A percentile compares a stretch with the other conserved stretches of the same genome.
Evolutionary conservation across 2,113 vertebrate species (phyloP).

Genomic region (Eubucco bourcierii): DNA sequence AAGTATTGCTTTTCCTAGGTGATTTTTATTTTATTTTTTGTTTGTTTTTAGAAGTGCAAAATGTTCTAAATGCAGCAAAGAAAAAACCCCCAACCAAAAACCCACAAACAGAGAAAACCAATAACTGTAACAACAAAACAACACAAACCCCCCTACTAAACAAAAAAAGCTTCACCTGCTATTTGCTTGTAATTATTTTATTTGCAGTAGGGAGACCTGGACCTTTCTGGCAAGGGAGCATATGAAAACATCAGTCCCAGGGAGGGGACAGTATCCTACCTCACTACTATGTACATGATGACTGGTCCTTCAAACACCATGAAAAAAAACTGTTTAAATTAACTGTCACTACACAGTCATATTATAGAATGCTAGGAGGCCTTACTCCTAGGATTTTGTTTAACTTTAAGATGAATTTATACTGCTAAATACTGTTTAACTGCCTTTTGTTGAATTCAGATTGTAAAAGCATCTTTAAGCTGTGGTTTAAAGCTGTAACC

Average conservation of each 20-base stretch:
- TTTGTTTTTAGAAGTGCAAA: not conserved
- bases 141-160: too few species aligned
- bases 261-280: constrained; percentile 84
- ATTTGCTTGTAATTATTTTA: constrained; percentile 54
- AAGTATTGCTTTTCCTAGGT: constrained; percentile 45
- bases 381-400: constrained; percentile 49
- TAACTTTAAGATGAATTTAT: constrained; percentile 38
- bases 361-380: not conserved
- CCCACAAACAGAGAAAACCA: too few species aligned
- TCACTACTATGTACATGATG: constrained; percentile 82
- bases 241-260: constrained; percentile 85
- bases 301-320: constrained; percentile 80
- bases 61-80: constrained; percentile 18
- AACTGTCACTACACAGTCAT: not conserved
- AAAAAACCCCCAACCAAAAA: not conserved
- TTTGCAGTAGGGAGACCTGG: constrained; percentile 57
- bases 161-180: not conserved
- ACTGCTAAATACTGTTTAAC: constrained; percentile 65
- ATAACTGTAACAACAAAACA: not conserved
- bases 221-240: constrained; percentile 84
- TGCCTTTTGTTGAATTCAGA: constrained; percentile 71
- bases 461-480: constrained; percentile 35
- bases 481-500: constrained; percentile 63
- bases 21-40: not conserved
- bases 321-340: constrained; percentile 37